These are phyloP conservation scores for Drosophila murphyi DNA, from an alignment of 1,140 invertebrate species.

Conservation along the genomic window DNA sequence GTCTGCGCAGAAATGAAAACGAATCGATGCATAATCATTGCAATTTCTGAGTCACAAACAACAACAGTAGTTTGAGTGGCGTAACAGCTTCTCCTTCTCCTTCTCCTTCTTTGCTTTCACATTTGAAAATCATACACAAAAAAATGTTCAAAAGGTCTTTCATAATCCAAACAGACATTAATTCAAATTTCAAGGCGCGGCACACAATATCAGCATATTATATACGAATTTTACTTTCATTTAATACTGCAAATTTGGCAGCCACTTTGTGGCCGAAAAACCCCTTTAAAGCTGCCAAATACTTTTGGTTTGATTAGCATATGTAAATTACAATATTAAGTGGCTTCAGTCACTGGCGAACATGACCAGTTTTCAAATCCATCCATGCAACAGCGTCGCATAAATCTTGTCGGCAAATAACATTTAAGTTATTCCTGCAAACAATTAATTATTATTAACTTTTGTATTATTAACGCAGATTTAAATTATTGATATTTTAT, in stretches of 20 bases:
- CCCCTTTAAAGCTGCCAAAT: background rate
- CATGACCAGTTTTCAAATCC: too few relatives aligned
- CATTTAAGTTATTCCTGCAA: too few relatives aligned
- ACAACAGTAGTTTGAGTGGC: background rate
- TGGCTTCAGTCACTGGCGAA: background rate
- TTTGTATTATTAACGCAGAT: too few relatives aligned
- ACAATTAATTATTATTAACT: too few relatives aligned
- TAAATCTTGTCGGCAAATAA: too few relatives aligned
- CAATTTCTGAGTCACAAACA: background rate
- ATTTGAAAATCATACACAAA: background rate
- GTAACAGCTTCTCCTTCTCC: background rate
- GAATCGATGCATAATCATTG: background rate
- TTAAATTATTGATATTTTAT: too few relatives aligned
- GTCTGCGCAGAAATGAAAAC: too few relatives aligned
- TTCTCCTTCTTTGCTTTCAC: background rate
- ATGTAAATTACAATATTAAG: background rate
- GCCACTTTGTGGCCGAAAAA: background rate
- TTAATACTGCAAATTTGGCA: background rate
- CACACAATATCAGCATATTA: background rate
- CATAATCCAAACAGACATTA: background rate
- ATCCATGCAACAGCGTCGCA: too few relatives aligned
- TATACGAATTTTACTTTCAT: slow-evolving; percentile 2
- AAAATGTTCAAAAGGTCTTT: slow-evolving; percentile 2
- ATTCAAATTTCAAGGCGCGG: background rate
- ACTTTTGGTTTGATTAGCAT: background rate